Evolutionary conservation across 2,113 vertebrate genomes (phyloP).

Genomic region (Elephas maximus): DNA sequence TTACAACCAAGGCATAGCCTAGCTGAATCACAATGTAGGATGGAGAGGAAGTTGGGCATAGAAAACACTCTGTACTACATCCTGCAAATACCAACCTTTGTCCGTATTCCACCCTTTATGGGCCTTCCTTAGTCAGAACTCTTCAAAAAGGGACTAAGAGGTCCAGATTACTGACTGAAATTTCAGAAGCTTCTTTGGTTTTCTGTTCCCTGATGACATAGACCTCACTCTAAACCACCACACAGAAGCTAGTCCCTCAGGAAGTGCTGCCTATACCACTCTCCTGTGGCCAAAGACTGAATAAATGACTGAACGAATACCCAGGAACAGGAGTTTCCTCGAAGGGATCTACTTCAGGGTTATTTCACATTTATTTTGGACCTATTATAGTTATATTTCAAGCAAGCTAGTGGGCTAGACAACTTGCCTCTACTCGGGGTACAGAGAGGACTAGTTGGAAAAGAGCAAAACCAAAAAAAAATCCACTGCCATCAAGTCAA

Average conservation of each 20-base stretch:
- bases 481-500: too few species aligned
- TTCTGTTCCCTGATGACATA: slow-evolving; percentile 9
- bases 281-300: slow-evolving; percentile 52
- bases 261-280: slow-evolving; percentile 56
- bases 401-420: slow-evolving; percentile 40
- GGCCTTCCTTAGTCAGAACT: slow-evolving; percentile 3
- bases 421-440: slow-evolving; percentile 49
- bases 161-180: slow-evolving; percentile 19
- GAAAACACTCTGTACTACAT: slow-evolving; percentile 19
- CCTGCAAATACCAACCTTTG: not conserved
- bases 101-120: not conserved
- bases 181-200: slow-evolving; percentile 9
- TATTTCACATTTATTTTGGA: slow-evolving; percentile 65
- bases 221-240: not conserved
- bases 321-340: slow-evolving; percentile 46
- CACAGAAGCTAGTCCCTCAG: not conserved
- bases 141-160: slow-evolving; percentile 24
- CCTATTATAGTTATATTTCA: slow-evolving; percentile 73
- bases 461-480: not conserved
- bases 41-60: slow-evolving; percentile 12
- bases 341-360: slow-evolving; percentile 55
- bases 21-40: slow-evolving; percentile 2
- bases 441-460: slow-evolving; percentile 45
- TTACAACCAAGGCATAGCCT: not conserved
- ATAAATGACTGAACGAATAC: slow-evolving; percentile 53